Evolutionary conservation across 2,888 invertebrate genomes (phyloP).

Genomic region (Nemotelus pantherinus): DNA sequence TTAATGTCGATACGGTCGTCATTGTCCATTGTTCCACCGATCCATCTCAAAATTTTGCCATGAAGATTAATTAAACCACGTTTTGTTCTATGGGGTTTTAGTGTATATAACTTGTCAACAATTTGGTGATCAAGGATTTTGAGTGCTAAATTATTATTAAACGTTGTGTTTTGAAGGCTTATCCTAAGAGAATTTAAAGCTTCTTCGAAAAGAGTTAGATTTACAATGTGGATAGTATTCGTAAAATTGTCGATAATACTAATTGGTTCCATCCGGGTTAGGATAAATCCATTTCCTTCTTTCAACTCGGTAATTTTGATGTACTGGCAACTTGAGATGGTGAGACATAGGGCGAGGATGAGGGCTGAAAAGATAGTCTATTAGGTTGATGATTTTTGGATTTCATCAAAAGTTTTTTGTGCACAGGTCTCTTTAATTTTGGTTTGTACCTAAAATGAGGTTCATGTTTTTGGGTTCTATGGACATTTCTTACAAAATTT

Average conservation of each 20-base stretch:
- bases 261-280: conserved; percentile 1
- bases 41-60: neutral
- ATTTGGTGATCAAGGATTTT: neutral
- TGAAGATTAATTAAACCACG: neutral
- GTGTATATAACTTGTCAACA: neutral
- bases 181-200: neutral
- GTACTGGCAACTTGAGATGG: conserved; percentile 11
- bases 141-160: neutral
- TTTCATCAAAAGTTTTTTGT: conserved; percentile 3
- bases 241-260: conserved; percentile 3
- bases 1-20: neutral
- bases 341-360: conserved; percentile 14
- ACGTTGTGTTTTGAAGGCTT: neutral
- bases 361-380: conserved; percentile 7
- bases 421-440: conserved; percentile 6
- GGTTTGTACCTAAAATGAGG: neutral
- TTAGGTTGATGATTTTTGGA: conserved; percentile 4
- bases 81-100: neutral
- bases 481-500: conserved; percentile 1
- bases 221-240: neutral
- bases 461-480: neutral
- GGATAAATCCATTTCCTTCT: conserved; percentile 11
- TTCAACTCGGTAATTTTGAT: neutral
- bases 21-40: conserved; percentile 5
- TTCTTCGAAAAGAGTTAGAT: neutral